A percentile compares a stretch with the other conserved stretches of the same genome.
These are phyloP conservation scores for Anastrepha ludens DNA, from an alignment of 1,140 invertebrate species.

Conservation along the genomic window DNA sequence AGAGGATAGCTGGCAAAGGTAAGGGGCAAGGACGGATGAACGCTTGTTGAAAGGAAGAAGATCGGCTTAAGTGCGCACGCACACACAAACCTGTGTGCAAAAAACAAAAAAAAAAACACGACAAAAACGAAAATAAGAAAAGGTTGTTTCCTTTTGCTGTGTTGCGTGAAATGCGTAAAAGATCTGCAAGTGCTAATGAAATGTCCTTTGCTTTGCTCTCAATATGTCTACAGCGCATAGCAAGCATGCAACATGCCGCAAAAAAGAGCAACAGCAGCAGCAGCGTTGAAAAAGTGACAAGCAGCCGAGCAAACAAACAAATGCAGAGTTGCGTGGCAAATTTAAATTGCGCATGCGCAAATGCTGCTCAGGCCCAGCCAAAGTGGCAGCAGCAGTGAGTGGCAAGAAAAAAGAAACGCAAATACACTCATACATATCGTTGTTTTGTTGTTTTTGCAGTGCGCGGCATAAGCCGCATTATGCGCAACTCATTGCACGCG, in stretches of 20 bases:
- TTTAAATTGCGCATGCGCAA: slow-evolving; percentile 58
- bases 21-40: neutral
- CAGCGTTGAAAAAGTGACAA: slow-evolving; percentile 29
- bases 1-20: neutral
- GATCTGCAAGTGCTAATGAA: slow-evolving; percentile 57
- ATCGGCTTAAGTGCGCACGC: slow-evolving; percentile 27
- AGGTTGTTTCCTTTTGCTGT: neutral
- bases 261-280: neutral
- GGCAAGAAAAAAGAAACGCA: slow-evolving; percentile 16
- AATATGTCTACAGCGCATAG: neutral
- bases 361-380: slow-evolving; percentile 49
- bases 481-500: slow-evolving; percentile 39
- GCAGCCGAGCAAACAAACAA: slow-evolving; percentile 49
- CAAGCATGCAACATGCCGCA: neutral
- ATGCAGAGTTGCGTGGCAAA: slow-evolving; percentile 55
- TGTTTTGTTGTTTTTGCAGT: slow-evolving; percentile 12
- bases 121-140: neutral
- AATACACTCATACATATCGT: neutral
- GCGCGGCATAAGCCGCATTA: slow-evolving; percentile 32
- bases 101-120: neutral
- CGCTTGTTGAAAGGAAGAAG: slow-evolving; percentile 31
- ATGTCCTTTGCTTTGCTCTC: slow-evolving; percentile 55
- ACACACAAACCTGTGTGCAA: neutral
- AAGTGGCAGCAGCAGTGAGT: slow-evolving; percentile 10
- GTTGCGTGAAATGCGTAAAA: slow-evolving; percentile 54